A percentile compares a stretch with the other conserved stretches of the same genome.
These are phyloP conservation scores for Perithous albicinctus DNA, from an alignment of 2,888 invertebrate genomes.

Conservation along the genomic window DNA sequence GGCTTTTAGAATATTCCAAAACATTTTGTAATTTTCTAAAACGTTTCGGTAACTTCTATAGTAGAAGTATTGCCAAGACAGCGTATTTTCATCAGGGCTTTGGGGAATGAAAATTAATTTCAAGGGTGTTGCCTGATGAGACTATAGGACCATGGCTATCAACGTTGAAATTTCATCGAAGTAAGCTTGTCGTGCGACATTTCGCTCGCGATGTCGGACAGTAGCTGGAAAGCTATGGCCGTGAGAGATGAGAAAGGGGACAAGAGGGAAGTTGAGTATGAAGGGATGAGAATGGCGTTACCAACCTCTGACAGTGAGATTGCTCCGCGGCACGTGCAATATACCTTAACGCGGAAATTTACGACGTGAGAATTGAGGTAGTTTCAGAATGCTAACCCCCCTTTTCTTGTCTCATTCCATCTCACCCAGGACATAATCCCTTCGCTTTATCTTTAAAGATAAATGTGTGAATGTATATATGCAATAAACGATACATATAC, in stretches of 20 bases:
- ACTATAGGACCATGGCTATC: constrained; percentile 51
- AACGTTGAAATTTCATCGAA: constrained; percentile 65
- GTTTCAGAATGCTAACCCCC: constrained; percentile 51
- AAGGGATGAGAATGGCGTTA: constrained; percentile 54
- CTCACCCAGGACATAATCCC: constrained; percentile 51
- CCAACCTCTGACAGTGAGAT: constrained; percentile 65
- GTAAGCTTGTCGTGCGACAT: constrained; percentile 42
- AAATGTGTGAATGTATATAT: constrained; percentile 42
- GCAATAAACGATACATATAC: constrained; percentile 7
- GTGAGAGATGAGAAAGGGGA: constrained; percentile 53
- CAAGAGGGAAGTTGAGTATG: constrained; percentile 19
- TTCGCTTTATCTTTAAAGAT: constrained; percentile 49
- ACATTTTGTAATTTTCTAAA: too few relatives aligned
- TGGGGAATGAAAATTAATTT: constrained; percentile 52
- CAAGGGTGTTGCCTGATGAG: constrained; percentile 36
- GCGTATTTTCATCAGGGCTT: constrained; percentile 21
- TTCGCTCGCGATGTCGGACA: constrained; percentile 45
- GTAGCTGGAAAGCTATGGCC: constrained; percentile 14
- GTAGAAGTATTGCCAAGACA: too few relatives aligned
- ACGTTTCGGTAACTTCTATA: too few relatives aligned
- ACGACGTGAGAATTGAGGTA: constrained; percentile 67
- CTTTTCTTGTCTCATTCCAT: constrained; percentile 64
- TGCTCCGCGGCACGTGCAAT: constrained; percentile 67
- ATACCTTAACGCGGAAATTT: constrained; percentile 65
- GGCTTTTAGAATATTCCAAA: too few relatives aligned